A percentile compares a stretch with the other conserved stretches of the same genome.
Evolutionary conservation across 2,113 vertebrate genomes (phyloP).

Genomic region (Spheniscus mendiculus): DNA sequence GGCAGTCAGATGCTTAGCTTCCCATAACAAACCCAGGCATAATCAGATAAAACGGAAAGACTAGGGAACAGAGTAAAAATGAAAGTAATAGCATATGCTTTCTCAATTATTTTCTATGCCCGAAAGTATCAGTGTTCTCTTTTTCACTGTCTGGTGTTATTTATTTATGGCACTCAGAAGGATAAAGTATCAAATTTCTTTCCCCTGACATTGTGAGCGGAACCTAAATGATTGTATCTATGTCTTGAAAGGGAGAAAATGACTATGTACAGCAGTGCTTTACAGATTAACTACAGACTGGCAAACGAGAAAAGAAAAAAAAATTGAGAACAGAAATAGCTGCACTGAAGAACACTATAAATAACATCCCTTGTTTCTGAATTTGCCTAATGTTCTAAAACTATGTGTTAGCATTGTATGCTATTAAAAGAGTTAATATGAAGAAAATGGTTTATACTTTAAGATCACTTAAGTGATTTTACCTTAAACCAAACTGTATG

Average conservation of each 20-base stretch:
- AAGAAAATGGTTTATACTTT: slow-evolving; percentile 25
- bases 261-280: neutral
- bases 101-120: neutral
- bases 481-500: neutral
- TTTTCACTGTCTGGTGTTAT: neutral
- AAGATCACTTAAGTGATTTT: slow-evolving; percentile 12
- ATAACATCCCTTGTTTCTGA: neutral
- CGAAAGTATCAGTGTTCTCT: neutral
- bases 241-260: neutral
- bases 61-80: neutral
- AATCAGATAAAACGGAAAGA: neutral
- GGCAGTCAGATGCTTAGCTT: neutral
- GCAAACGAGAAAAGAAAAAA: slow-evolving; percentile 5
- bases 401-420: neutral
- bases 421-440: neutral
- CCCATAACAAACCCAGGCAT: neutral
- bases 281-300: neutral
- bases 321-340: neutral
- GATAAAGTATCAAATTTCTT: neutral
- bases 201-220: neutral
- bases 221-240: slow-evolving; percentile 7
- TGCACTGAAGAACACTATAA: neutral
- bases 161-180: neutral
- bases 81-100: neutral
- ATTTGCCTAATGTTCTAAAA: neutral